Conservation (phyloP, 2,113 vertebrate genomes). For the Pao palembangensis region DNA sequence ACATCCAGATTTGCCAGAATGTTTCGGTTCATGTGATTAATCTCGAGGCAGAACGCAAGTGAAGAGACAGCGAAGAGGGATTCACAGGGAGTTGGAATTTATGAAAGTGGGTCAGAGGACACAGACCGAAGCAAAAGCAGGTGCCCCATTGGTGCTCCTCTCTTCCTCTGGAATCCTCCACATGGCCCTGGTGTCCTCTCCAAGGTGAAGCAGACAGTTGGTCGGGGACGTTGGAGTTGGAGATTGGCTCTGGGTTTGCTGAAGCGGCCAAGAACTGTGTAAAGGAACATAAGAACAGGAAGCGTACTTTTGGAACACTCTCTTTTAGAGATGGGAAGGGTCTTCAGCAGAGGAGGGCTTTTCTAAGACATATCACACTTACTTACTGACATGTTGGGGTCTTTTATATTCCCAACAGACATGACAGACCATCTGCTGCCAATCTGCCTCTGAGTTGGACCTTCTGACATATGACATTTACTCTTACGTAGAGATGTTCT, state of each 20-base stretch:
- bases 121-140: slow-evolving; percentile 74
- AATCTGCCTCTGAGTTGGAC: neutral
- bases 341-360: slow-evolving; percentile 11
- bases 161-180: slow-evolving; percentile 48
- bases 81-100: slow-evolving; percentile 51
- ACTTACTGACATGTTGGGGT: slow-evolving; percentile 7
- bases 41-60: slow-evolving; percentile 62
- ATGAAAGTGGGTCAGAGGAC: slow-evolving; percentile 75
- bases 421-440: neutral
- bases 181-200: slow-evolving; percentile 16
- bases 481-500: too few relatives aligned
- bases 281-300: neutral
- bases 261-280: slow-evolving; percentile 5
- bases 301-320: neutral
- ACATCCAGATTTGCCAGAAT: slow-evolving; percentile 68
- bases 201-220: slow-evolving; percentile 60
- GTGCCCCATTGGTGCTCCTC: slow-evolving; percentile 59
- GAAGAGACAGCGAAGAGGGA: slow-evolving; percentile 45
- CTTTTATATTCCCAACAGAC: slow-evolving; percentile 14
- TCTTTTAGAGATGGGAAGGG: slow-evolving; percentile 2
- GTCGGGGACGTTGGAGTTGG: slow-evolving; percentile 50
- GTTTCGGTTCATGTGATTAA: slow-evolving; percentile 72
- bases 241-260: slow-evolving; percentile 27
- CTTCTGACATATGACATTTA: slow-evolving; percentile 7
- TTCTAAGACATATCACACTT: slow-evolving; percentile 13